Percentiles rank a stretch among this genome's conserved stretches.
Conservation (phyloP, 2,113 vertebrate species). For the Scalopus aquaticus region DNA sequence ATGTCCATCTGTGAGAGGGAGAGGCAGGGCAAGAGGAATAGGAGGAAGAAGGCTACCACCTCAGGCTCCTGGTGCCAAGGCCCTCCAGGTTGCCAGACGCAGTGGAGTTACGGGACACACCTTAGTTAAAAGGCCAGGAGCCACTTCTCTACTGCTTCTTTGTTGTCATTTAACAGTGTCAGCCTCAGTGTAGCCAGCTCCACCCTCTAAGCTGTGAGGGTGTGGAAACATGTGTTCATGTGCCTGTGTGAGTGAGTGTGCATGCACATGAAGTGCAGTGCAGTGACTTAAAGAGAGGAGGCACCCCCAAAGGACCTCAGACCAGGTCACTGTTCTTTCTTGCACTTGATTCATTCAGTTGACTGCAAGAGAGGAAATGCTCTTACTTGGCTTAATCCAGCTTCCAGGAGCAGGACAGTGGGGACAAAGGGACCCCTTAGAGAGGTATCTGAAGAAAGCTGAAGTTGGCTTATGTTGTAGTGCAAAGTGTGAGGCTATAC, state of each 20-base stretch:
- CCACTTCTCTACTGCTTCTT: not conserved
- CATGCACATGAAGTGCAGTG: too few species aligned
- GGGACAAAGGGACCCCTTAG: not conserved
- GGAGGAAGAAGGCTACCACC: not conserved
- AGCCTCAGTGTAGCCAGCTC: not conserved
- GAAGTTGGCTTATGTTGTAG: not conserved
- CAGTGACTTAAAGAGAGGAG: not conserved
- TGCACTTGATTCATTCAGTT: not conserved
- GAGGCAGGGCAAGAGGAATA: not conserved
- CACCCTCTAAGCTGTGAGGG: not conserved
- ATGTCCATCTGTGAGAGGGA: not conserved
- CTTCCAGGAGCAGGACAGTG: not conserved
- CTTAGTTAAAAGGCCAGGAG: not conserved
- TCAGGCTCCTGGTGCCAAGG: not conserved
- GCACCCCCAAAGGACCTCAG: not conserved
- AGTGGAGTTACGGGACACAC: not conserved
- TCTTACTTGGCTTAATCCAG: not conserved
- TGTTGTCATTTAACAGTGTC: not conserved
- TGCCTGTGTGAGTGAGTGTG: too few species aligned
- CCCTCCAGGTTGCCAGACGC: not conserved
- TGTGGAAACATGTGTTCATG: not conserved
- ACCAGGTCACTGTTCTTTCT: not conserved
- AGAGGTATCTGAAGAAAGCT: not conserved
- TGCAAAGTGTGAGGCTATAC: not conserved
- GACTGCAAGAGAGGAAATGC: not conserved